Conservation (phyloP, 2,113 vertebrate genomes). For the Chascanopsetta lugubris region DNA sequence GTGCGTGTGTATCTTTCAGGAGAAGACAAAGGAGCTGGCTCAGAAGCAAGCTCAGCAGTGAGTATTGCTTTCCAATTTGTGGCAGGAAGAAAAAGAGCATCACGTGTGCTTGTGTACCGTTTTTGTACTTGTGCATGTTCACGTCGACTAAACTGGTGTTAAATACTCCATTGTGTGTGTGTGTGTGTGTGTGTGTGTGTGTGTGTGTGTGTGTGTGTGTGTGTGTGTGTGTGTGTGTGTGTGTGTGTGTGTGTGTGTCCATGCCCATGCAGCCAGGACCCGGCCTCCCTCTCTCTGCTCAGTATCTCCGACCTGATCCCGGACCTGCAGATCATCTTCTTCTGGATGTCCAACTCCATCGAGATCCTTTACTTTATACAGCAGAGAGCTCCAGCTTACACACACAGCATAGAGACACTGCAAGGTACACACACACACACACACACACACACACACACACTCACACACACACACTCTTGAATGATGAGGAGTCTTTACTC, state of each 20-base stretch:
- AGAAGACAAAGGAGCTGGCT: slow-evolving; percentile 94
- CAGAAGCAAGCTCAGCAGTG: slow-evolving; percentile 97
- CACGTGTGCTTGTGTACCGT: slow-evolving; percentile 3
- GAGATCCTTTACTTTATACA: slow-evolving; percentile 96
- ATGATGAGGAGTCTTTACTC: slow-evolving; percentile 54
- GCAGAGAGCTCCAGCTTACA: slow-evolving; percentile 90
- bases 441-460: slow-evolving; percentile 31
- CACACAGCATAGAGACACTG: slow-evolving; percentile 89
- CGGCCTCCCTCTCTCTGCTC: slow-evolving; percentile 83
- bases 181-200: slow-evolving; percentile 16
- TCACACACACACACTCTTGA: slow-evolving; percentile 32
- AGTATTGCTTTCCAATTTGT: slow-evolving; percentile 79
- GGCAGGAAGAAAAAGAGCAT: slow-evolving; percentile 17
- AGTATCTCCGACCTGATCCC: slow-evolving; percentile 89
- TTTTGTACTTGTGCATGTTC: not conserved
- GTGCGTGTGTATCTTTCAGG: slow-evolving; percentile 78
- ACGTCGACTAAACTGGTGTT: not conserved
- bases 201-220: not conserved
- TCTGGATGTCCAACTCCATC: slow-evolving; percentile 97
- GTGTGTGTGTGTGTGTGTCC: slow-evolving; percentile 25
- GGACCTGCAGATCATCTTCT: slow-evolving; percentile 91
- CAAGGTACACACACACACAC: slow-evolving; percentile 80
- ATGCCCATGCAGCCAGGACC: slow-evolving; percentile 86
- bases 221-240: slow-evolving; percentile 3
- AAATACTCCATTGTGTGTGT: slow-evolving; percentile 28